Evolutionary conservation across 1,140 invertebrate species (phyloP).

Genomic region (Metopolophium dirhodum): DNA sequence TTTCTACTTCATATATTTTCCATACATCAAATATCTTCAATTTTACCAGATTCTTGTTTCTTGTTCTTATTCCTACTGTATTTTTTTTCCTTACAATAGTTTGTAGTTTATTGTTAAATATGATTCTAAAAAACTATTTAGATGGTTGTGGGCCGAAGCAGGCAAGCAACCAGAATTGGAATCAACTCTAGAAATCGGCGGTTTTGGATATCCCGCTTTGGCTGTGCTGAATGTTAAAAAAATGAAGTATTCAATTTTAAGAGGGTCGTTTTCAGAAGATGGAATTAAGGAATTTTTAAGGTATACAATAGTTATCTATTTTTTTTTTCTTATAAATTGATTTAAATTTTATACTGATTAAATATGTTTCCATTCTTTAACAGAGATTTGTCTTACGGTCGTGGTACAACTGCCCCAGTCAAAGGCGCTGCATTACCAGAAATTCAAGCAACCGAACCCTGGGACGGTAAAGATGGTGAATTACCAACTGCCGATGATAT

Average conservation of each 20-base stretch:
- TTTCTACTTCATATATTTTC: not conserved
- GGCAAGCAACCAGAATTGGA: constrained; percentile 84
- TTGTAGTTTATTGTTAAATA: not conserved
- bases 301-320: constrained; percentile 62
- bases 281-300: constrained; percentile 95
- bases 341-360: not conserved
- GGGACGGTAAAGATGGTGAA: constrained; percentile 97
- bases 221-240: constrained; percentile 96
- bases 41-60: not conserved
- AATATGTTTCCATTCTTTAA: not conserved
- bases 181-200: constrained; percentile 89
- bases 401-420: constrained; percentile 89
- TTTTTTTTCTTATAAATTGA: not conserved
- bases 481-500: constrained; percentile 90
- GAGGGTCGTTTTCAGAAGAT: constrained; percentile 91
- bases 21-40: constrained; percentile 13
- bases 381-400: constrained; percentile 93
- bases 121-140: constrained; percentile 62
- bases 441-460: constrained; percentile 76
- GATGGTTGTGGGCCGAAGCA: constrained; percentile 96
- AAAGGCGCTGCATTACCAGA: constrained; percentile 84
- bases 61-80: not conserved
- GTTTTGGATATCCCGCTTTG: constrained; percentile 91
- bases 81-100: not conserved
- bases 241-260: constrained; percentile 92